A percentile compares a stretch with the other conserved stretches of the same genome.
Evolutionary conservation across 2,888 invertebrate species (phyloP).

Genomic region (Entomobrya multifasciata): DNA sequence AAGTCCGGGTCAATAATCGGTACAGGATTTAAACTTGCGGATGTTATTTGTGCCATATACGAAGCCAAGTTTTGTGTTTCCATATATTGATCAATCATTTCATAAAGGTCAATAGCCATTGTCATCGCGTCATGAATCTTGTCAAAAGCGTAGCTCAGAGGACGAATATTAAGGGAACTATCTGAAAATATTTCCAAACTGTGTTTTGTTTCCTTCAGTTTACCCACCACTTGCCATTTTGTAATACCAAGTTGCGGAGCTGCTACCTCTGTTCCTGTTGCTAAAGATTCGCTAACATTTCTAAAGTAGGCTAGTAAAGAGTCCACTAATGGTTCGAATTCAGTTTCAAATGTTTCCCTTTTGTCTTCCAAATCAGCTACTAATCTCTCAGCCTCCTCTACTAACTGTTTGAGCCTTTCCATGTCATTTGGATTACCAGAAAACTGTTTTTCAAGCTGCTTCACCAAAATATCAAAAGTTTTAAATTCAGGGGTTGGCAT

Average conservation of each 20-base stretch:
- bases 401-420: neutral
- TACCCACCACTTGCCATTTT: neutral
- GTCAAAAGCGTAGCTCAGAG: neutral
- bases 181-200: neutral
- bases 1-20: neutral
- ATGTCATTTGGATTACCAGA: neutral
- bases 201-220: neutral
- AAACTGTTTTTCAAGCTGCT: too few species aligned
- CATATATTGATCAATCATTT: neutral
- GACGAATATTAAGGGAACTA: too few species aligned
- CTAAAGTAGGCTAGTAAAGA: neutral
- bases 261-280: neutral
- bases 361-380: neutral
- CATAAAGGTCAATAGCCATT: constrained; percentile 21
- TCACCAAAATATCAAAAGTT: too few species aligned
- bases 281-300: neutral
- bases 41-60: neutral
- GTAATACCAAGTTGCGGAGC: neutral
- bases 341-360: neutral
- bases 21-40: neutral
- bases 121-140: constrained; percentile 19
- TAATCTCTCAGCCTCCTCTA: neutral
- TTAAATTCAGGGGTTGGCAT: too few species aligned
- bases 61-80: too few species aligned
- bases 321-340: neutral